Evolutionary conservation across 2,888 invertebrate genomes (phyloP), one percentile per base, ranked within the genome.

Genomic region (Parnassius glacialis): DNA sequence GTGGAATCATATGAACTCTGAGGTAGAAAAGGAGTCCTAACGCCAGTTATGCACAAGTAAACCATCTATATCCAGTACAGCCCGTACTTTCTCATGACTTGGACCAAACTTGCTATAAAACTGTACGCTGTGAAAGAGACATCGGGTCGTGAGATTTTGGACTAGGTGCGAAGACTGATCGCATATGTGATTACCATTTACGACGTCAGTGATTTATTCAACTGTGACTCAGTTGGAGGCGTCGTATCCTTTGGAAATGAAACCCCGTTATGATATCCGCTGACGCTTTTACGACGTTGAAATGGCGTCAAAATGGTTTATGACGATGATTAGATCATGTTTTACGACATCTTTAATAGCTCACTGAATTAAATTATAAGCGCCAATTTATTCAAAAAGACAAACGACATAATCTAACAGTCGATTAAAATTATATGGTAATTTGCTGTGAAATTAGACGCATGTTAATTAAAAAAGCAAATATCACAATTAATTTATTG

Each of bases 111-210:
- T 53, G 59, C 69, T 75, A 79, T 86, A 84, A 87, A 84, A 80
- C 73, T 76, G 78, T 79, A 75, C 78, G 74, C 79, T 78, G 74
- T 81, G 84, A 86, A 83, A 85, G 84, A 87, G 85, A 87, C 86
- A 83, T 84, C 81, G 76, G 74, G 68, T 68, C 71, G 70, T 74
- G 78, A 76, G 81, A 82, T 83, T 80, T 77, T 67, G 74, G 79
- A 78, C 80, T 78, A 84, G 81, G 87, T 87, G 88, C 79, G 83
- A 89, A 85, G 77, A 77, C 72, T 75, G 80, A 84, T 84, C 81
- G 76, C 80, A 71, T 71, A 72, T 71, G 76, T 77, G 79, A 84
- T 84, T 77, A 75, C 70, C 67, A 74, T 87, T 88, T 86, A 88
- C 77, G 84, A 76, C 64, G 64, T 52, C 68, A 69, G 75, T 80